These are phyloP conservation scores for Trachymyrmex cornetzi DNA, from an alignment of 1,140 invertebrate species.

Conservation along the genomic window DNA sequence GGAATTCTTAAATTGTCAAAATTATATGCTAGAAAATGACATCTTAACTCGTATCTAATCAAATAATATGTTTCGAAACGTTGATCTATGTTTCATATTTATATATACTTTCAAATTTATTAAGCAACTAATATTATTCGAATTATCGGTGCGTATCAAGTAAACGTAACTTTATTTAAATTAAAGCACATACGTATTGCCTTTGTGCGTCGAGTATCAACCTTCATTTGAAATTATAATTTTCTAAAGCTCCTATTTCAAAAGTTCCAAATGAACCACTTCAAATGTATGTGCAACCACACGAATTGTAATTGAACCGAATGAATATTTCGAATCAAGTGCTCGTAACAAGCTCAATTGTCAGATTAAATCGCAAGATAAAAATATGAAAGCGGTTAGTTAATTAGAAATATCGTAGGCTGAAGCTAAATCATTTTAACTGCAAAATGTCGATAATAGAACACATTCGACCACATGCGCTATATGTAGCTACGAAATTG, in stretches of 20 bases:
- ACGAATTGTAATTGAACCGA: background rate
- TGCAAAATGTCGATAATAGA: conserved; percentile 37
- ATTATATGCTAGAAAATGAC: background rate
- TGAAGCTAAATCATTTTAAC: conserved; percentile 29
- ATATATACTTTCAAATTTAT: conserved; percentile 4
- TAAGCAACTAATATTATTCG: conserved; percentile 25
- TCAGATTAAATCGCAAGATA: background rate
- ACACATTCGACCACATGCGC: background rate
- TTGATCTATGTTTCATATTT: background rate
- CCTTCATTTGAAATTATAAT: conserved; percentile 9
- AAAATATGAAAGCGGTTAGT: conserved; percentile 2
- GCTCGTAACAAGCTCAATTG: background rate
- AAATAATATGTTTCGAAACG: background rate
- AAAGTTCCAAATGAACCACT: conserved; percentile 4
- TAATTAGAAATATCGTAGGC: conserved; percentile 7
- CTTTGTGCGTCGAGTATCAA: background rate
- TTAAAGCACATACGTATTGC: background rate
- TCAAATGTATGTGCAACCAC: background rate
- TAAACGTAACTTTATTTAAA: conserved; percentile 12
- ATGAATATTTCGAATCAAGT: conserved; percentile 1
- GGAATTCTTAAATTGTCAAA: conserved; percentile 1
- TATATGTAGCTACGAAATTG: conserved; percentile 19
- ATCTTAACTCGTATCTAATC: background rate
- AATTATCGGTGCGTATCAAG: conserved; percentile 3
- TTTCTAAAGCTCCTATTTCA: conserved; percentile 2